These are phyloP conservation scores for Plectus sambesii DNA, from an alignment of 1,140 invertebrate species.

Conservation along the genomic window DNA sequence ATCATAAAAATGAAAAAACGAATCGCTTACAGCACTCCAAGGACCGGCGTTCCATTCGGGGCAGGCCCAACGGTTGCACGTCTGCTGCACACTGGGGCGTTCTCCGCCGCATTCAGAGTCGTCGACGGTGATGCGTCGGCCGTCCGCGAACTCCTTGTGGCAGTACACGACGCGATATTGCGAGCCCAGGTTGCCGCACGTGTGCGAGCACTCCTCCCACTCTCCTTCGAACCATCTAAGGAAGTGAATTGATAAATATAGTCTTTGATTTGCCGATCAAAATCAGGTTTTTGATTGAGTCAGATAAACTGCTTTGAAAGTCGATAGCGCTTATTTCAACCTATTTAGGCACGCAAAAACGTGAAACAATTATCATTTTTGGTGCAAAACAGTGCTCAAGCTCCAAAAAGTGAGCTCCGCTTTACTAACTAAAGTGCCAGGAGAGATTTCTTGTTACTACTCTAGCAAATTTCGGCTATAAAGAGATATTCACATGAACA, in stretches of 20 bases:
- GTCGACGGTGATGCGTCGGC: slow-evolving; percentile 57
- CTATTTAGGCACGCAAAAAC: no score
- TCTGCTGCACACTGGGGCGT: slow-evolving; percentile 59
- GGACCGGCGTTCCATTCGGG: slow-evolving; percentile 69
- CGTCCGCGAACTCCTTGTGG: slow-evolving; percentile 60
- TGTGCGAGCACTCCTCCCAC: slow-evolving; percentile 67
- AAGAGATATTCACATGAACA: background rate
- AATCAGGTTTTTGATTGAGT: background rate
- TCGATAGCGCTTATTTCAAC: no score
- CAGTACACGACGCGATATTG: slow-evolving; percentile 56
- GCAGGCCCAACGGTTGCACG: slow-evolving; percentile 66
- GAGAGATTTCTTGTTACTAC: no score
- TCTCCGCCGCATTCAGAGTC: slow-evolving; percentile 63
- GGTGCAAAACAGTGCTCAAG: no score
- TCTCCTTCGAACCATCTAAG: slow-evolving; percentile 66
- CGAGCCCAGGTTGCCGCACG: slow-evolving; percentile 62
- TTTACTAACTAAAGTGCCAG: no score
- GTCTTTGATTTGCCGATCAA: background rate
- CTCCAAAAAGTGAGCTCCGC: no score
- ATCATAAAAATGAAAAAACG: background rate
- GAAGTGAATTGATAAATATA: background rate
- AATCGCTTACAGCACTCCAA: slow-evolving; percentile 52
- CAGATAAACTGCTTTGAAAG: no score
- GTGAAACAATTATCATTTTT: no score
- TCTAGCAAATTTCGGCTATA: no score